phyloP scores from a whole-genome alignment of 1,140 invertebrate species.

The Zaprionus inermis region DNA sequence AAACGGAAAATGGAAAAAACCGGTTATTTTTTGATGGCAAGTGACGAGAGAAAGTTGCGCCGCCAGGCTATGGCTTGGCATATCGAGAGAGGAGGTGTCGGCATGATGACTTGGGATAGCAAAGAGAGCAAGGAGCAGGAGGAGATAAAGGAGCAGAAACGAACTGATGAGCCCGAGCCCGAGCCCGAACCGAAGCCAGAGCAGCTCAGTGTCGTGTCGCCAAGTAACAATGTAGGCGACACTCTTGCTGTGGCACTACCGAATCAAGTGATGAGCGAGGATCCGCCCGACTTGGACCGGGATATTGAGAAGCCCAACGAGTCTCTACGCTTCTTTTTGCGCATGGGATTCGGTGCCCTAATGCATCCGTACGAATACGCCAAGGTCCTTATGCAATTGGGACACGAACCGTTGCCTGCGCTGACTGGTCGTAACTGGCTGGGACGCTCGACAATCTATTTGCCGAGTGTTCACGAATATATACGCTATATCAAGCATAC shows the following conservation, averaged over 20 bases:
- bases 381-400: conserved; percentile 60
- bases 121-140: neutral
- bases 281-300: neutral
- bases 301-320: conserved; percentile 23
- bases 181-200: neutral
- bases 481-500: conserved; percentile 38
- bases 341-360: conserved; percentile 40
- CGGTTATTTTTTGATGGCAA: neutral
- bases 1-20: conserved; percentile 1
- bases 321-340: conserved; percentile 44
- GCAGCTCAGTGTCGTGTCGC: neutral
- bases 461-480: conserved; percentile 57
- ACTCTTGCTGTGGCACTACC: neutral
- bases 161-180: neutral
- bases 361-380: conserved; percentile 61
- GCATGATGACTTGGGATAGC: neutral
- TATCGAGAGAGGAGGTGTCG: neutral
- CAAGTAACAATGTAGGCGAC: neutral
- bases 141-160: neutral
- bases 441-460: conserved; percentile 13
- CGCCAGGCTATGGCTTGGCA: neutral
- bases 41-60: neutral
- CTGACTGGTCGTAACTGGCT: conserved; percentile 13
- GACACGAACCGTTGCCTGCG: conserved; percentile 50
- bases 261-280: neutral